These are phyloP conservation scores for Diaphora mendica DNA, from an alignment of 2,888 invertebrate genomes.

Conservation along the genomic window DNA sequence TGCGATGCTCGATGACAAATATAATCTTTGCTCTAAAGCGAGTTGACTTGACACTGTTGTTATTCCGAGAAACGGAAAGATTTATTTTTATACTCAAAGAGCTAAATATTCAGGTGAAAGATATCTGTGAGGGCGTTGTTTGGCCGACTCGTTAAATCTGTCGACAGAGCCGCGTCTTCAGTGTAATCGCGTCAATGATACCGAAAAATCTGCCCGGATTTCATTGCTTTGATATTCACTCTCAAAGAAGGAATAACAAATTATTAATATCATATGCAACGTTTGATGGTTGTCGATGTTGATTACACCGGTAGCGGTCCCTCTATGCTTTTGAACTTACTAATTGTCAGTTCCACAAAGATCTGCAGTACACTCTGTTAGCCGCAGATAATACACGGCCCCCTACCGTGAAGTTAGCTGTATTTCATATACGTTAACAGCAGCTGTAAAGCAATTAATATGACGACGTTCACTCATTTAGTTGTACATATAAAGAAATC, in stretches of 20 bases:
- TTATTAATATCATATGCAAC: conserved; percentile 61
- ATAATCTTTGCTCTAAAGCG: conserved; percentile 83
- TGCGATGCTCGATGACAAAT: conserved; percentile 83
- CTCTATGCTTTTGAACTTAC: conserved; percentile 11
- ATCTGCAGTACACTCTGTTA: conserved; percentile 37
- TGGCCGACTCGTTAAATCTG: conserved; percentile 79
- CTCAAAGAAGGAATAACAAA: conserved; percentile 80
- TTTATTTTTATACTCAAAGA: conserved; percentile 84
- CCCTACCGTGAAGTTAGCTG: conserved; percentile 64
- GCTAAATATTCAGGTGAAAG: conserved; percentile 86
- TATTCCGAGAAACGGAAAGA: conserved; percentile 82
- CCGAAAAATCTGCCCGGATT: conserved; percentile 79
- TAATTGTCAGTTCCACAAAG: conserved; percentile 17
- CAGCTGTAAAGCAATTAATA: conserved; percentile 76
- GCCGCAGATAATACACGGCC: conserved; percentile 54
- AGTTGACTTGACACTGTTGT: conserved; percentile 83
- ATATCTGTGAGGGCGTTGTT: conserved; percentile 81
- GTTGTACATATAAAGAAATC: conserved; percentile 81
- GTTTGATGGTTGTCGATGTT: conserved; percentile 25
- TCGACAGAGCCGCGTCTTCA: conserved; percentile 71
- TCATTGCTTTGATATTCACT: conserved; percentile 76
- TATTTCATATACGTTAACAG: conserved; percentile 70
- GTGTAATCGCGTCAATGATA: conserved; percentile 85
- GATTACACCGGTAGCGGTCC: conserved; percentile 19
- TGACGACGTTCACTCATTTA: conserved; percentile 74